Evolutionary conservation across 1,140 invertebrate genomes (phyloP), one percentile per base, ranked within the genome.

Genomic region (Stegodyphus mimosarum): DNA sequence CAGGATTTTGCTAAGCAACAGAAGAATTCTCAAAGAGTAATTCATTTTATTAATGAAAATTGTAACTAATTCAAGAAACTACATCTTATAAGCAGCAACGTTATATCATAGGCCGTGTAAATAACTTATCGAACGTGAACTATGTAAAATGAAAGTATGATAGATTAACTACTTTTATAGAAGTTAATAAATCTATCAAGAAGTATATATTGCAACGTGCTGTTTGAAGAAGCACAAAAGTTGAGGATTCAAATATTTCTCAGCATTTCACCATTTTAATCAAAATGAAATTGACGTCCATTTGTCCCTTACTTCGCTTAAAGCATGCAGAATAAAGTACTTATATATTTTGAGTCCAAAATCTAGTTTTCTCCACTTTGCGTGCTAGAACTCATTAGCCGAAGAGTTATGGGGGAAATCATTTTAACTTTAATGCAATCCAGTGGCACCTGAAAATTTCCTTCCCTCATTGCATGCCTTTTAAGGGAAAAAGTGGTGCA

Each of bases 341-440:
- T 69, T 69, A n/a, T 33, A 18, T 18, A 17, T 18, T 10, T 9
- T 73, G 51, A 73, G 48, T 73, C 33, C 7, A 13, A 81, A 71
- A 81, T 81, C 78, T 64, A 60, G 53, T 81, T 72, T 81, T 81
- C 78, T 15, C 53, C 15, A 51, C 70, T 18, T 81, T 49, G 78
- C 69, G 69, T 81, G 78, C 70, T 72, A 72, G 50, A 81, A 81
- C 78, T 81, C 78, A 81, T 81, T 81, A 81, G 69, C 55, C 55
- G 5, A 18, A 7, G 70, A 72, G 69, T 72, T 66, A 81, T 81
- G 78, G 67, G 48, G 55, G 53, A 81, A 81, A 81, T 81, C 78
- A 81, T 81, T 81, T 81, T 81, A 81, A 81, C 78, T 81, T 81
- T 81, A 81, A 81, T 72, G 70, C 78, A 81, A 71, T 81, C 33